Base-by-base conservation (phyloP, 2,113 vertebrate genomes). In the Podocnemis expansa region DNA sequence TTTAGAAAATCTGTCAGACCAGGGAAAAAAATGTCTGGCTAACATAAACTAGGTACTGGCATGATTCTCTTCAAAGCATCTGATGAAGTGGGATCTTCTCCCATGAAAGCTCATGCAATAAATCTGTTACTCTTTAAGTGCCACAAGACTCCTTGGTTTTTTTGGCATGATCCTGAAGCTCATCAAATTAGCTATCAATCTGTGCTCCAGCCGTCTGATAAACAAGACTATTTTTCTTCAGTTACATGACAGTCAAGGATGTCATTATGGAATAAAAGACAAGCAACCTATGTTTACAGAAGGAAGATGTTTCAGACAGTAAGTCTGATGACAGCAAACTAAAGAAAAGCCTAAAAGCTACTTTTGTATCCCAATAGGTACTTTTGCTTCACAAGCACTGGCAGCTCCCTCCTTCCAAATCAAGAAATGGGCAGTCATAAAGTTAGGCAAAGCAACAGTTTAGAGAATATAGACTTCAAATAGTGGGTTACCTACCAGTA, bases 171-270 rank as follows among this genome's bases (percentile, higher is more conserved):
- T 52, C 54, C 43, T 58, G 27, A n/a, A 31, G 31, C 25, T 78
- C 22, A 78, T 86, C 13, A 56, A 49, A 49, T 49, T 41, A 85
- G 41, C 63, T 45, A 10, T 22, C 34, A 58, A 11, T 13, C 38
- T 19, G 24, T 0, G 0, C 83, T n/a, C 31, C 12, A 16, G 76
- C 45, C 10, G 7, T 5, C 2, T 63, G 58, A 75, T 43, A 41
- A 75, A 41, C 31, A 43, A 75, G 17, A 43, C 19, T 70, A 41
- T 75, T 75, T 22, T 58, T 58, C 34, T 75, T 75, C 70, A 25
- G 24, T 43, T 21, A 43, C 70, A 75, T 75, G 38, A 80, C n/a
- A 86, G 24, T 8, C 5, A 0, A 25, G 5, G 82, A 7, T 38
- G 78, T 41, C 27, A 56, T 34, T 19, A 24, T 1, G 8, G 27